Evolutionary conservation across 2,113 vertebrate species (phyloP).

Genomic region (Collichthys lucidus): DNA sequence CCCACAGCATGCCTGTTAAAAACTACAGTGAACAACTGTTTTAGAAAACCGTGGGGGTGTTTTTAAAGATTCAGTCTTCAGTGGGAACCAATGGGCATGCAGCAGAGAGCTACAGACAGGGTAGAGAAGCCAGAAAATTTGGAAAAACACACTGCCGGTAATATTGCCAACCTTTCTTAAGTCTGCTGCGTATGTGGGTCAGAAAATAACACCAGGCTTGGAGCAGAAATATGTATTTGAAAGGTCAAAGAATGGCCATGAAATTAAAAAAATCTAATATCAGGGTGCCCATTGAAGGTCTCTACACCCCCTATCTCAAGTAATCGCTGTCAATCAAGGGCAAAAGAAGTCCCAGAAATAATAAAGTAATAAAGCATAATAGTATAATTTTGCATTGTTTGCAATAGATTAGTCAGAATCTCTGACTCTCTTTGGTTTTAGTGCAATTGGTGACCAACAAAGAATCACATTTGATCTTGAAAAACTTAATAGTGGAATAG

Average conservation of each 20-base stretch:
- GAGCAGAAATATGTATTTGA: constrained; percentile 10
- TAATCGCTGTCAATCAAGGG: no score
- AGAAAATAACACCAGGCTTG: constrained; percentile 12
- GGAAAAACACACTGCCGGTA: background rate
- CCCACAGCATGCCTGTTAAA: no score
- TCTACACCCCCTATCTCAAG: no score
- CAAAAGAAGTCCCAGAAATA: no score
- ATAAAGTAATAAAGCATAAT: background rate
- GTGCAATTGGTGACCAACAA: background rate
- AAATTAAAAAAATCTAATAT: background rate
- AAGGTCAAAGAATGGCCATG: constrained; percentile 26
- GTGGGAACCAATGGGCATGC: background rate
- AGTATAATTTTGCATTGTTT: background rate
- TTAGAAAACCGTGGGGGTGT: background rate
- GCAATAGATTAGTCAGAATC: no score
- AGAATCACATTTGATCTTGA: background rate
- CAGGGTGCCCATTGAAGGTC: no score
- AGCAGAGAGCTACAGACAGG: background rate
- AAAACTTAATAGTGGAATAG: no score
- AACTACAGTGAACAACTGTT: background rate
- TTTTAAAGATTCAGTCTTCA: no score
- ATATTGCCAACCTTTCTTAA: background rate
- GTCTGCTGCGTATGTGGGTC: constrained; percentile 20
- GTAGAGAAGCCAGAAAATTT: background rate
- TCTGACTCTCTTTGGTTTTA: background rate